Conservation (phyloP, 2,888 invertebrate species). For the Abrostola triplasia region DNA sequence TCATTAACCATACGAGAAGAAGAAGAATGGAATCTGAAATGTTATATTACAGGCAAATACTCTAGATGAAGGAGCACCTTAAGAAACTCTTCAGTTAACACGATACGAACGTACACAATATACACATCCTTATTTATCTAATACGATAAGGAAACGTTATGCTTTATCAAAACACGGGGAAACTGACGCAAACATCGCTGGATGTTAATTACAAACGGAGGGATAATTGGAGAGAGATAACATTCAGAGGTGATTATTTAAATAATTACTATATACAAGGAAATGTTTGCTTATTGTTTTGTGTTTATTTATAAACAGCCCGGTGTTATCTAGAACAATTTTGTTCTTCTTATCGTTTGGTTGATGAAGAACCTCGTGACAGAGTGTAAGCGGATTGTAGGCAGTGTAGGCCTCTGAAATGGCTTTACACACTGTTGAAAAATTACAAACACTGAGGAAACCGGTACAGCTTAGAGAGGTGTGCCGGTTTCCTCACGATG, state of each 20-base stretch:
- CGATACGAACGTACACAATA: slow-evolving; percentile 34
- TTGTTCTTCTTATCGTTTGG: no score
- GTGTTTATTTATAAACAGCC: no score
- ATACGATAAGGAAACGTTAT: slow-evolving; percentile 34
- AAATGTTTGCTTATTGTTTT: not conserved
- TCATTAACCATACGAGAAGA: no score
- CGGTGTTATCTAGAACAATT: not conserved
- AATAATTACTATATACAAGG: slow-evolving; percentile 19
- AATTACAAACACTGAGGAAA: no score
- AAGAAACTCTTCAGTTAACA: slow-evolving; percentile 23
- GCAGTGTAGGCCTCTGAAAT: no score
- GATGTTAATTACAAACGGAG: slow-evolving; percentile 40
- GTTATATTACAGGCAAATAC: no score
- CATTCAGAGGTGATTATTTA: slow-evolving; percentile 25
- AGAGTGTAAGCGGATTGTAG: no score
- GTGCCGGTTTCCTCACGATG: no score
- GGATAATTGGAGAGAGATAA: slow-evolving; percentile 41
- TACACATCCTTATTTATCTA: slow-evolving; percentile 36
- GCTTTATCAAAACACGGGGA: slow-evolving; percentile 49
- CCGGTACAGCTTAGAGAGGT: no score
- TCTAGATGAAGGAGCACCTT: not conserved
- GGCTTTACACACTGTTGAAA: no score
- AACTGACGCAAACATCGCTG: slow-evolving; percentile 39
- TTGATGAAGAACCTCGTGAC: no score
- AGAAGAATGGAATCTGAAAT: no score